These are phyloP conservation scores for Nycteola revayana DNA, from an alignment of 2,888 invertebrate species.

Conservation along the genomic window DNA sequence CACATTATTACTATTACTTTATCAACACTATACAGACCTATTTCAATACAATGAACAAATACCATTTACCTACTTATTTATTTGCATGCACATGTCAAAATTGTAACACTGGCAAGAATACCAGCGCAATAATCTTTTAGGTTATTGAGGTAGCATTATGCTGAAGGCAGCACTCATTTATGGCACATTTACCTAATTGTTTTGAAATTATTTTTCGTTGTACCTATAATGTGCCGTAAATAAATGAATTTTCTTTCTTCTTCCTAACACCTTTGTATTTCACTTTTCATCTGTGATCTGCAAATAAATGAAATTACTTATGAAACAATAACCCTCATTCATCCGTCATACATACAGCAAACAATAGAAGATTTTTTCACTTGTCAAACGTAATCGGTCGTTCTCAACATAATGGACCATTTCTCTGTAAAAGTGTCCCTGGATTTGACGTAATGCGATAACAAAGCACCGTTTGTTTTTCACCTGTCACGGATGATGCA, in stretches of 20 bases:
- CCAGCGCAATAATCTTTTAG: too few relatives aligned
- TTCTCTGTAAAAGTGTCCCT: slow-evolving; percentile 44
- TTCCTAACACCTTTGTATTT: not conserved
- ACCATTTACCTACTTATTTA: too few relatives aligned
- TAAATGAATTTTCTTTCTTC: too few relatives aligned
- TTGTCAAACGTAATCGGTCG: slow-evolving; percentile 38
- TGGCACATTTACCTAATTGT: too few relatives aligned
- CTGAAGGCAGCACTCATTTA: too few relatives aligned
- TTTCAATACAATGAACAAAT: not conserved
- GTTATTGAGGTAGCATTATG: too few relatives aligned
- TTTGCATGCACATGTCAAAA: not conserved
- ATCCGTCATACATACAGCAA: slow-evolving; percentile 19
- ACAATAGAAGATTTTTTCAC: slow-evolving; percentile 28
- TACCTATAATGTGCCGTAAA: too few relatives aligned
- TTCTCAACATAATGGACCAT: slow-evolving; percentile 45
- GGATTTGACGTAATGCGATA: slow-evolving; percentile 51
- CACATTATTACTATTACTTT: too few relatives aligned
- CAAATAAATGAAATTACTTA: not conserved
- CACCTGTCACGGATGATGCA: slow-evolving; percentile 23
- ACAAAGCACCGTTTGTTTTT: slow-evolving; percentile 35
- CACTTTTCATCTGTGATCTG: not conserved
- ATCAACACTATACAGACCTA: too few relatives aligned
- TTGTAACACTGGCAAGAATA: too few relatives aligned
- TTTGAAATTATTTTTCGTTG: too few relatives aligned
- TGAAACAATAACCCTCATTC: slow-evolving; percentile 7